These are phyloP conservation scores for Tachina grossa DNA, from an alignment of 2,888 invertebrate genomes.

Conservation along the genomic window DNA sequence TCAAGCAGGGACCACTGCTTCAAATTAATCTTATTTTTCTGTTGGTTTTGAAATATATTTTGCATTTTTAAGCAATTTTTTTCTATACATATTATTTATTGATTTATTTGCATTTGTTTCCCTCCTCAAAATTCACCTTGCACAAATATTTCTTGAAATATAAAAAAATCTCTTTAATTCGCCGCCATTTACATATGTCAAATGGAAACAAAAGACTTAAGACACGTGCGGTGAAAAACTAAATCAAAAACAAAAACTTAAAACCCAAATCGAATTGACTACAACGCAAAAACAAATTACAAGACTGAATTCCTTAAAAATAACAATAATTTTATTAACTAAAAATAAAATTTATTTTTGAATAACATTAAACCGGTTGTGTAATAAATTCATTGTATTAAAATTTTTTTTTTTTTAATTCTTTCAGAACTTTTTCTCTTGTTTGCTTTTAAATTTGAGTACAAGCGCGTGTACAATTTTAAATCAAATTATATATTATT, in stretches of 20 bases:
- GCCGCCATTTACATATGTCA: background rate
- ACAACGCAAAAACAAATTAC: background rate
- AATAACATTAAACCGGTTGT: slow-evolving; percentile 55
- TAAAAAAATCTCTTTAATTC: too few species aligned
- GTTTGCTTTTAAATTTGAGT: background rate
- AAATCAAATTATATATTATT: slow-evolving; percentile 20
- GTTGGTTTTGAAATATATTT: too few species aligned
- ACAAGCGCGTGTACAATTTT: slow-evolving; percentile 27
- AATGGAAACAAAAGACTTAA: slow-evolving; percentile 62
- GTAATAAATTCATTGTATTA: slow-evolving; percentile 49
- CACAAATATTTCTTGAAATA: too few species aligned
- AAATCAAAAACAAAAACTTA: background rate
- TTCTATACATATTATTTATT: too few species aligned
- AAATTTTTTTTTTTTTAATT: slow-evolving; percentile 12
- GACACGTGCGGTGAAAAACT: slow-evolving; percentile 33
- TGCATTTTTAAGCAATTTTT: too few species aligned
- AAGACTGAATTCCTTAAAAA: background rate
- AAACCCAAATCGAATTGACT: background rate
- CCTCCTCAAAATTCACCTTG: too few species aligned
- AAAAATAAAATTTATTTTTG: background rate
- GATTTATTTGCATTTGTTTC: too few species aligned
- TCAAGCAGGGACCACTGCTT: too few species aligned
- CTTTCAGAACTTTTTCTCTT: slow-evolving; percentile 6
- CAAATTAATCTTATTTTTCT: too few species aligned
- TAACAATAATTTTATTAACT: slow-evolving; percentile 2